These are phyloP conservation scores for Leptinotarsa lineolata DNA, from an alignment of 1,140 invertebrate genomes.

Conservation along the genomic window DNA sequence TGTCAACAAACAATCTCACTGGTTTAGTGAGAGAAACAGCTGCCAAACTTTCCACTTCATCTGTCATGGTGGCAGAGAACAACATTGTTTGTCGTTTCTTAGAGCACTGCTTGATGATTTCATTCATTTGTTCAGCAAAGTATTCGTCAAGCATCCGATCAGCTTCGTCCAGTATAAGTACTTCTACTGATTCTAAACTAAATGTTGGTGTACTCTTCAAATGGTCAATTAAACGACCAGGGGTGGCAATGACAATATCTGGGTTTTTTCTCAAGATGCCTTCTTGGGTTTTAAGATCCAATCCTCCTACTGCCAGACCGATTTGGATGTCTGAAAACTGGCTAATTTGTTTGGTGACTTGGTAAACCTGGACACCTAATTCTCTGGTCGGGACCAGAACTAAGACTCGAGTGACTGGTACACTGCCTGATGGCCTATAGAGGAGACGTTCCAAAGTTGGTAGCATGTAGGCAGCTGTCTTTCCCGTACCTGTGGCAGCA, in stretches of 20 bases:
- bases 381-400: slow-evolving; percentile 96
- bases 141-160: slow-evolving; percentile 98
- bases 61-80: slow-evolving; percentile 99
- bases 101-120: slow-evolving; percentile 89
- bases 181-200: slow-evolving; percentile 87
- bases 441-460: slow-evolving; percentile 93
- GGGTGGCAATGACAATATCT: slow-evolving; percentile 97
- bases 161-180: slow-evolving; percentile 93
- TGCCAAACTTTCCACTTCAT: slow-evolving; percentile 82
- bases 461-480: slow-evolving; percentile 98
- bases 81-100: slow-evolving; percentile 94
- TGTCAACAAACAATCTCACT: slow-evolving; percentile 92
- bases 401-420: slow-evolving; percentile 80
- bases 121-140: slow-evolving; percentile 98
- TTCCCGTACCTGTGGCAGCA: slow-evolving; percentile 97
- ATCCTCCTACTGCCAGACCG: slow-evolving; percentile 85
- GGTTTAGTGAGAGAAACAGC: slow-evolving; percentile 89
- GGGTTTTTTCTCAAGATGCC: slow-evolving; percentile 84
- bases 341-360: slow-evolving; percentile 88
- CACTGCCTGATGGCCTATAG: slow-evolving; percentile 69
- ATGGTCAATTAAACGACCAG: slow-evolving; percentile 96
- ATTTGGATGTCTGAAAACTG: slow-evolving; percentile 86
- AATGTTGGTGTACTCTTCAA: slow-evolving; percentile 95
- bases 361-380: slow-evolving; percentile 88
- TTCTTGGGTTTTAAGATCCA: slow-evolving; percentile 94